These are phyloP conservation scores for Neocrepidodera transversa DNA, from an alignment of 2,888 invertebrate species.

Conservation along the genomic window DNA sequence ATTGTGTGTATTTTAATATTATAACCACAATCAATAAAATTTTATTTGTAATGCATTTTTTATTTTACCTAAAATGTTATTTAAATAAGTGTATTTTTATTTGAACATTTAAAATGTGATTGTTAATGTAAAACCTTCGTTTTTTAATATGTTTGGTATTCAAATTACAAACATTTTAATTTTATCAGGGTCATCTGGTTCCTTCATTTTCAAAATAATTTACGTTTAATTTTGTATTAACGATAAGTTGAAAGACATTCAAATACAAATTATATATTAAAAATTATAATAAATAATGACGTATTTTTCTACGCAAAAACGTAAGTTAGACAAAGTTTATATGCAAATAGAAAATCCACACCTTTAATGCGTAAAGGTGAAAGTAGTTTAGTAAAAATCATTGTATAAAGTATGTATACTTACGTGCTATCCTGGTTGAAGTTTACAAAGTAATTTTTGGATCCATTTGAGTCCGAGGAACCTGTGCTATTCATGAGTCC, in stretches of 20 bases:
- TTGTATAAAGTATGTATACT: slow-evolving; percentile 66
- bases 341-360: not conserved
- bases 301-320: slow-evolving; percentile 16
- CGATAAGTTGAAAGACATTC: slow-evolving; percentile 15
- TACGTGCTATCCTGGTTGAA: slow-evolving; percentile 99
- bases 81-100: too few relatives aligned
- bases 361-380: not conserved
- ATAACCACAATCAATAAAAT: too few relatives aligned
- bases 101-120: too few relatives aligned
- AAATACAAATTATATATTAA: slow-evolving; percentile 4
- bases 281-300: slow-evolving; percentile 13
- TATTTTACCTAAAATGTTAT: too few relatives aligned
- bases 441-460: slow-evolving; percentile 90
- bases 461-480: slow-evolving; percentile 75
- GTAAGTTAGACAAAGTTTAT: not conserved
- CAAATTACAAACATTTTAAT: slow-evolving; percentile 9
- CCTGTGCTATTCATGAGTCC: slow-evolving; percentile 83
- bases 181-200: slow-evolving; percentile 16
- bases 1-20: too few relatives aligned
- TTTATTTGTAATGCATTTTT: too few relatives aligned
- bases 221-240: slow-evolving; percentile 5
- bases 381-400: slow-evolving; percentile 7
- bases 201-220: slow-evolving; percentile 5
- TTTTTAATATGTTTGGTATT: too few relatives aligned
- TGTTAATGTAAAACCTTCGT: too few relatives aligned